phyloP scores from a whole-genome alignment of 1,140 invertebrate genomes.

The Hermetia illucens region DNA sequence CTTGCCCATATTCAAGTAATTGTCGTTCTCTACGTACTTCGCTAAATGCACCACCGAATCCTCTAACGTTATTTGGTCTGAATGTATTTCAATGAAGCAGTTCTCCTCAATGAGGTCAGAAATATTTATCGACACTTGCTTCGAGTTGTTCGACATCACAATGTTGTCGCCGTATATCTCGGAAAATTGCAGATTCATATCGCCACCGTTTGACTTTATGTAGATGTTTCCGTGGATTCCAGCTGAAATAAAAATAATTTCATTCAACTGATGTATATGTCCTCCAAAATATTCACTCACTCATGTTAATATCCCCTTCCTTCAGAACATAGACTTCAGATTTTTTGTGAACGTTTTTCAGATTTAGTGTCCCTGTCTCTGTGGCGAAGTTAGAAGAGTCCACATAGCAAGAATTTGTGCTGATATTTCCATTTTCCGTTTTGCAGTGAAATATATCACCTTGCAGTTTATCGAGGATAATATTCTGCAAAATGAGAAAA shows the following conservation, averaged over 20 bases:
- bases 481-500: conserved; percentile 11
- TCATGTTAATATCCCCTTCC: conserved; percentile 20
- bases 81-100: conserved; percentile 13
- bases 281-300: conserved; percentile 15
- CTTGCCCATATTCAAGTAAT: conserved; percentile 8
- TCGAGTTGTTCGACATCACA: conserved; percentile 13
- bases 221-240: conserved; percentile 24
- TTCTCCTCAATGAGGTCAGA: conserved; percentile 21
- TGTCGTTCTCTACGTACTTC: conserved; percentile 10
- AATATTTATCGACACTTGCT: conserved; percentile 19
- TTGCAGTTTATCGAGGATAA: conserved; percentile 20
- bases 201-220: conserved; percentile 17
- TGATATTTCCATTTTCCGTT: conserved; percentile 18
- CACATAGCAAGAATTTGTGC: conserved; percentile 22
- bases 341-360: conserved; percentile 25
- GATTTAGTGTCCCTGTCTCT: conserved; percentile 13
- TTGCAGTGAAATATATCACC: conserved; percentile 17
- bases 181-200: conserved; percentile 22
- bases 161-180: conserved; percentile 18
- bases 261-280: neutral
- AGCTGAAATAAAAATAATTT: conserved; percentile 10
- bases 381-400: conserved; percentile 24
- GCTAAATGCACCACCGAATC: conserved; percentile 14
- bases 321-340: conserved; percentile 18
- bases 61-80: conserved; percentile 13